Percentiles rank a stretch among this genome's conserved stretches.
Evolutionary conservation across 2,888 invertebrate genomes (phyloP).

Genomic region (Troilus luridus): DNA sequence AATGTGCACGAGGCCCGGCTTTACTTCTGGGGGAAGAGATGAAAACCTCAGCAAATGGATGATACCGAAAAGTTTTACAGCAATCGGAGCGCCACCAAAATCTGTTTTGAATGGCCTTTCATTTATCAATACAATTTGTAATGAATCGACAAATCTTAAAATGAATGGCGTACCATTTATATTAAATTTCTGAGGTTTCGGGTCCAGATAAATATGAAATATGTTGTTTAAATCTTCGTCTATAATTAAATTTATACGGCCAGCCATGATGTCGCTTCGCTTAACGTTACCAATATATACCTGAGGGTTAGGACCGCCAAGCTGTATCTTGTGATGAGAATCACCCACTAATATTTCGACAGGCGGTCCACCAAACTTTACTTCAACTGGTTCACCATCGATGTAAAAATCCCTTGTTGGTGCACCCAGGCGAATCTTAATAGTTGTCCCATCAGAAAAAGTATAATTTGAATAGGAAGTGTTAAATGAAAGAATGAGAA

Average conservation of each 20-base stretch:
- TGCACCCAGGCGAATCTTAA: slow-evolving; percentile 84
- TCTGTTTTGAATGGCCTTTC: slow-evolving; percentile 83
- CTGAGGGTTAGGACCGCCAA: slow-evolving; percentile 93
- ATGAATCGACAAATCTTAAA: slow-evolving; percentile 84
- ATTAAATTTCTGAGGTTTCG: slow-evolving; percentile 80
- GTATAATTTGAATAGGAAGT: slow-evolving; percentile 76
- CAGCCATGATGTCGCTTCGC: slow-evolving; percentile 86
- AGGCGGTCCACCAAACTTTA: slow-evolving; percentile 92
- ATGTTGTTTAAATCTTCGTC: slow-evolving; percentile 82
- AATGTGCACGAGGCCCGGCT: slow-evolving; percentile 80
- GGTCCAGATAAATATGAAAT: slow-evolving; percentile 86
- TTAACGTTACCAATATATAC: slow-evolving; percentile 88
- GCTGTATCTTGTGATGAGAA: slow-evolving; percentile 80
- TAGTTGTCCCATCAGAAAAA: slow-evolving; percentile 75
- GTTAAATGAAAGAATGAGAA: slow-evolving; percentile 65
- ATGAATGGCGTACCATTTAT: slow-evolving; percentile 81
- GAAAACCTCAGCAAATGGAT: slow-evolving; percentile 87
- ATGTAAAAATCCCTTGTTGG: slow-evolving; percentile 93
- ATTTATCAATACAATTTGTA: slow-evolving; percentile 83
- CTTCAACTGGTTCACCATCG: slow-evolving; percentile 90
- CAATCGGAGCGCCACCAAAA: slow-evolving; percentile 87
- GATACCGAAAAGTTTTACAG: slow-evolving; percentile 79
- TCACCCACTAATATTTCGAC: slow-evolving; percentile 87
- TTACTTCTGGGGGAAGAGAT: slow-evolving; percentile 80
- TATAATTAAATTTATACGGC: slow-evolving; percentile 86